Evolutionary conservation across 2,888 invertebrate genomes (phyloP).

Genomic region (Atrina japonica): DNA sequence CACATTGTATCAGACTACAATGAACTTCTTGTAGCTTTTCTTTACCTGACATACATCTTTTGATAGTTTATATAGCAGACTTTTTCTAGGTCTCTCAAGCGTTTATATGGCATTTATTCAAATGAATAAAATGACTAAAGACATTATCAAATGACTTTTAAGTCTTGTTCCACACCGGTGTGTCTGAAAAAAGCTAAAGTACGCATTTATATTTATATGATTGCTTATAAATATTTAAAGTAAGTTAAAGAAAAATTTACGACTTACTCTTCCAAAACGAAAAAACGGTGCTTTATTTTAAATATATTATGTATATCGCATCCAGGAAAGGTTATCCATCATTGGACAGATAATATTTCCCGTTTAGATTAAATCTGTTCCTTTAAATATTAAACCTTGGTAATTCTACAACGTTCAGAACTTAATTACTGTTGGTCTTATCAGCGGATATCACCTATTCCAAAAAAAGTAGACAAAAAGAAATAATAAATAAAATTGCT

Average conservation of each 20-base stretch:
- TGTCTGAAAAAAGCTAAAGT: constrained; percentile 4
- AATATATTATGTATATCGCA: too few species aligned
- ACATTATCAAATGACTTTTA: constrained; percentile 20
- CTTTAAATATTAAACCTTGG: too few species aligned
- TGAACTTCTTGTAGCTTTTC: constrained; percentile 14
- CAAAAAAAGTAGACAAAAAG: constrained; percentile 8
- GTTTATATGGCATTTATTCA: constrained; percentile 22
- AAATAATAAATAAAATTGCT: constrained; percentile 14
- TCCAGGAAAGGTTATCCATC: too few species aligned
- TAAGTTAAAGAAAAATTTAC: too few species aligned
- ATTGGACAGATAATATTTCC: too few species aligned
- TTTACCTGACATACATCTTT: constrained; percentile 14
- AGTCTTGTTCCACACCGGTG: constrained; percentile 17
- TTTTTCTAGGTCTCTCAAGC: constrained; percentile 20
- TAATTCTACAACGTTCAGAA: too few species aligned
- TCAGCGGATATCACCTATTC: constrained; percentile 34
- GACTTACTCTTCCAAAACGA: too few species aligned
- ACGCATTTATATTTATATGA: too few species aligned
- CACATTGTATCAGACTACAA: constrained; percentile 24
- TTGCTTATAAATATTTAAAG: too few species aligned
- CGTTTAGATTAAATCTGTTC: too few species aligned
- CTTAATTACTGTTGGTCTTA: constrained; percentile 4
- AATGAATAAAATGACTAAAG: constrained; percentile 20
- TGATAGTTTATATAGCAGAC: constrained; percentile 20
- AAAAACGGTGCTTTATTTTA: too few species aligned